Evolutionary conservation across 2,888 invertebrate genomes (phyloP), one percentile per base, ranked within the genome.

Genomic region (Drosophila nr. perissopoda): DNA sequence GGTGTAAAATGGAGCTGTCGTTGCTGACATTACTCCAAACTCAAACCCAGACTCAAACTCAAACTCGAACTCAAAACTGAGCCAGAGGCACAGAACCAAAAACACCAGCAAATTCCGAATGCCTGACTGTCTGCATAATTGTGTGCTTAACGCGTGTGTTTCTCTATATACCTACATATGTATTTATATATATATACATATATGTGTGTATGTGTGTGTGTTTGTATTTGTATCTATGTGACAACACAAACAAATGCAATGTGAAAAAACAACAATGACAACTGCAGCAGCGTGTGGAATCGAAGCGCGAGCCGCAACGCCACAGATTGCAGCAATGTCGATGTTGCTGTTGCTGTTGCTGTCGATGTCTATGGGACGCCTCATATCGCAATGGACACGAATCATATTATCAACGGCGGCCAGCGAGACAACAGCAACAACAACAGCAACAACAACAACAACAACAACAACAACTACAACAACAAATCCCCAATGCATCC

Each of bases 91-190:
- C 27, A 69, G 16, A 52, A 49, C 57, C 33, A 13, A 40, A 16
- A 52, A 53, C 6, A 4, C 51, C 52, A 69, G 82, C 78, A 80
- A 88, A 89, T 85, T 80, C 87, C 89, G 53, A 88, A 77, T 79
- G 91, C 84, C 91, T 86, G 84, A 79, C 82, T 84, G 90, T 90
- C 89, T 90, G 91, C 80, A 80, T 86, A 88, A 90, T 86, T 89
- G 91, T 89, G 86, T 84, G 83, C 90, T 91, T 88, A 89, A 76
- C 88, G 87, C 88, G 76, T 86, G 88, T 69, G 83, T 73, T 64
- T 57, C 29, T 11, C 40, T 25, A 16, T 31, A 57, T 21, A 21
- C 8, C 11, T 25, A 46, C 16, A 46, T 4, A n/a, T 78, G 66
- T 74, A 56, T 73, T 54, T 75, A 54, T 58, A 48, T 61, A 4